Evolutionary conservation across 2,113 vertebrate genomes (phyloP).

Genomic region (Catharus bicknelli): DNA sequence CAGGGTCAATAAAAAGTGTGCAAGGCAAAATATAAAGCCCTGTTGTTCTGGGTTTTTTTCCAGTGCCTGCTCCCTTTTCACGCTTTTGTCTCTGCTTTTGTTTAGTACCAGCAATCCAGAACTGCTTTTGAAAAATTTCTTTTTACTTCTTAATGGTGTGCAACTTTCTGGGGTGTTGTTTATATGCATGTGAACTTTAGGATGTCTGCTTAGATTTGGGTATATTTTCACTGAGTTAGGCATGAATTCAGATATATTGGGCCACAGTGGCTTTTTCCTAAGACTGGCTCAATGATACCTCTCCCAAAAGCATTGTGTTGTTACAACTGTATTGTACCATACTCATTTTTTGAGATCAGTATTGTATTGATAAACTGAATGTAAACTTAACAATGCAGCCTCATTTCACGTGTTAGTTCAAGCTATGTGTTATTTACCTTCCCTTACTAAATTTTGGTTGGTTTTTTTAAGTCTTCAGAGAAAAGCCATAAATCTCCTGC

Average conservation of each 20-base stretch:
- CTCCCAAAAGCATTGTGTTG: background rate
- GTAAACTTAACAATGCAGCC: accelerated
- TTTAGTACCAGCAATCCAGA: background rate
- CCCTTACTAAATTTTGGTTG: background rate
- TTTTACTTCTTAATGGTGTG: background rate
- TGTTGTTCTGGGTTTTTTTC: background rate
- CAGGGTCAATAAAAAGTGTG: background rate
- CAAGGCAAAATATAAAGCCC: background rate
- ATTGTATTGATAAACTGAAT: background rate
- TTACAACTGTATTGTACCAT: background rate
- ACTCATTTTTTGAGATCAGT: background rate
- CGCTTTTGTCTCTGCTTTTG: background rate
- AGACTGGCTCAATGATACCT: background rate
- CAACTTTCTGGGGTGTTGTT: background rate
- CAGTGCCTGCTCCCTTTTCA: background rate
- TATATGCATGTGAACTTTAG: background rate
- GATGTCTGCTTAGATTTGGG: background rate
- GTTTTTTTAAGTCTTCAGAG: background rate
- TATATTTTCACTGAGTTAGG: background rate
- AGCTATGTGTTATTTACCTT: background rate
- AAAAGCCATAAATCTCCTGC: background rate
- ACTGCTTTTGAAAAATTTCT: background rate
- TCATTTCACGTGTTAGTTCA: background rate
- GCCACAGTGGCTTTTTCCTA: background rate
- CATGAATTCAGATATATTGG: background rate